These are phyloP conservation scores for Lutra lutra DNA, from an alignment of 2,797 vertebrate genomes.

Conservation along the genomic window DNA sequence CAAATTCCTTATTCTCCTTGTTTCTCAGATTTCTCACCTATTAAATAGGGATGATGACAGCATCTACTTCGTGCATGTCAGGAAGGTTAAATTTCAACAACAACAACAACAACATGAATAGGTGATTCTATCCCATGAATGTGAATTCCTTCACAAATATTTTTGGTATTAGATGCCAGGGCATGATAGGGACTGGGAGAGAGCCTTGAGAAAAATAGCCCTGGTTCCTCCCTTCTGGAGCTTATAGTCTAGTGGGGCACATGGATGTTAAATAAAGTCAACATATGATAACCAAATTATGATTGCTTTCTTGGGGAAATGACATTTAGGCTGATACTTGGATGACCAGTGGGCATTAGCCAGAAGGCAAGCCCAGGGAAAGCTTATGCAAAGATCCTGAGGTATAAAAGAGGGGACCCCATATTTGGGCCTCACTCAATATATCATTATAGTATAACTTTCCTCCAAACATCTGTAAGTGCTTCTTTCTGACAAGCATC, in stretches of 20 bases:
- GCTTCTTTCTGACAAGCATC: not conserved
- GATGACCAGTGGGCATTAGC: not conserved
- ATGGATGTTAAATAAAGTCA: not conserved
- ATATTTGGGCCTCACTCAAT: not conserved
- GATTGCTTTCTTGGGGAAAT: not conserved
- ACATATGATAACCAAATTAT: not conserved
- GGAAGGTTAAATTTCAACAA: not conserved
- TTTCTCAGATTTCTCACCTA: not conserved
- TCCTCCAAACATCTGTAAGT: not conserved
- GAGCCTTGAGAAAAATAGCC: not conserved
- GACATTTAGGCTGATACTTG: not conserved
- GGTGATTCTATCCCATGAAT: not conserved
- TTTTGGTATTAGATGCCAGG: not conserved
- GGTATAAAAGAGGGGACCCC: not conserved
- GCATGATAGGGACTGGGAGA: not conserved
- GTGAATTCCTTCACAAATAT: not conserved
- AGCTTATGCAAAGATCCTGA: not conserved
- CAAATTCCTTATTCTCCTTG: not conserved
- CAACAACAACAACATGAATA: not conserved
- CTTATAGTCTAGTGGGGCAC: not conserved
- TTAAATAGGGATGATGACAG: not conserved
- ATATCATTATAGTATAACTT: not conserved
- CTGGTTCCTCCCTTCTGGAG: not conserved
- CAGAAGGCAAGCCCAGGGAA: not conserved
- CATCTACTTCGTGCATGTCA: not conserved